phyloP scores from a whole-genome alignment of 2,113 vertebrate species.

The Dasyprocta punctata region DNA sequence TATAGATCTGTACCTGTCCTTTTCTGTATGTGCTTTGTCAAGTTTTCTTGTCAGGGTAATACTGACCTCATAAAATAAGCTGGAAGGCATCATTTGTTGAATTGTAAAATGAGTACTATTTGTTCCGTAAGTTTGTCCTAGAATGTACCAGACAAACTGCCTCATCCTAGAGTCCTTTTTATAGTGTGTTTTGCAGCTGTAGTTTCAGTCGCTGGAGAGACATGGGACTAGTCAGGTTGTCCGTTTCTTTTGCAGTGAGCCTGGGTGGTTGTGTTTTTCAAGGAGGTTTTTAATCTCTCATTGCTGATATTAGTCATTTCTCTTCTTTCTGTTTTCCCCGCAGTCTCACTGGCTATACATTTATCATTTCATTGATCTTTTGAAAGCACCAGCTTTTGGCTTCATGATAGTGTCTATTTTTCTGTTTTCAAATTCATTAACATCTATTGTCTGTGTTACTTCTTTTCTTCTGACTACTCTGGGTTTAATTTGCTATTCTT shows the following conservation, averaged over 20 bases:
- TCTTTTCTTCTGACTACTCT: not conserved
- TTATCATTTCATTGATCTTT: not conserved
- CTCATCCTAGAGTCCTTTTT: not conserved
- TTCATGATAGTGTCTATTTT: slow-evolving; percentile 17
- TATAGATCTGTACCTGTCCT: not conserved
- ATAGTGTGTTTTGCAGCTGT: not conserved
- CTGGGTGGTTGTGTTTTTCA: not conserved
- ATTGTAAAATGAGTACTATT: not conserved
- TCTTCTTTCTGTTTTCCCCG: not conserved
- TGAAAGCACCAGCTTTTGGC: not conserved
- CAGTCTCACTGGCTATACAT: not conserved
- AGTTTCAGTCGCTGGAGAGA: not conserved
- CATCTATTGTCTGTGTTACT: not conserved
- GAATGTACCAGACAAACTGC: not conserved
- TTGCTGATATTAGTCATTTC: not conserved
- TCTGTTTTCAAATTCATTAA: not conserved
- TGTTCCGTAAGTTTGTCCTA: not conserved
- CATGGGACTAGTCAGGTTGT: not conserved
- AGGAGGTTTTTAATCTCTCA: not conserved
- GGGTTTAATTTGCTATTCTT: not conserved
- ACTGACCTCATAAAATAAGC: not conserved
- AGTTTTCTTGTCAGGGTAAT: not conserved
- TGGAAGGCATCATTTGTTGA: not conserved
- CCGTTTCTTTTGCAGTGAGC: not conserved
- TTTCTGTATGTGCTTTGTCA: not conserved